phyloP scores from a whole-genome alignment of 2,888 invertebrate species.

The Lithosia quadra region DNA sequence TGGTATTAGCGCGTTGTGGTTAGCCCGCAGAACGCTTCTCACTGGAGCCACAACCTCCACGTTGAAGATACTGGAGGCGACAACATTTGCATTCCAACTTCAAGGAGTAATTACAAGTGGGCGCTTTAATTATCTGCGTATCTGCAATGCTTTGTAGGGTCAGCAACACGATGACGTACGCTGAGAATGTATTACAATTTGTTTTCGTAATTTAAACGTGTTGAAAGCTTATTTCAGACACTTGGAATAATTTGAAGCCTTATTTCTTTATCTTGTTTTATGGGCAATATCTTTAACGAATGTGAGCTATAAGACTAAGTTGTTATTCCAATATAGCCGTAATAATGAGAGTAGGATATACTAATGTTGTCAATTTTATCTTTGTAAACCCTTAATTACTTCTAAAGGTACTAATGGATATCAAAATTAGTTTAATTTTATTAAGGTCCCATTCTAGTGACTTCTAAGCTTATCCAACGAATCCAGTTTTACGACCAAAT shows the following conservation, averaged over 20 bases:
- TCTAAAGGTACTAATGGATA: background rate
- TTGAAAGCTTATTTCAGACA: slow-evolving; percentile 55
- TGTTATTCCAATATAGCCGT: background rate
- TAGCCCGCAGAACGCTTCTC: slow-evolving; percentile 16
- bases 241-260: slow-evolving; percentile 27
- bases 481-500: background rate
- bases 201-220: slow-evolving; percentile 77
- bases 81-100: slow-evolving; percentile 84
- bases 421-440: background rate
- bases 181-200: slow-evolving; percentile 78
- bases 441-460: background rate
- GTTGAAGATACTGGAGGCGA: slow-evolving; percentile 71
- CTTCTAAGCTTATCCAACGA: background rate
- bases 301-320: background rate
- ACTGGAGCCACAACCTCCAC: slow-evolving; percentile 25
- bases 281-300: slow-evolving; percentile 28
- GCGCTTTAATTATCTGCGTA: slow-evolving; percentile 75
- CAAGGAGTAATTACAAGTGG: slow-evolving; percentile 80
- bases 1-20: too few relatives aligned
- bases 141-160: slow-evolving; percentile 59
- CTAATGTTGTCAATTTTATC: background rate
- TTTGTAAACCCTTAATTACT: background rate
- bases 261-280: slow-evolving; percentile 30
- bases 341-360: background rate
- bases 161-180: slow-evolving; percentile 67